Base-by-base conservation (phyloP, 2,113 vertebrate genomes). In the Lichenostomus cassidix region DNA sequence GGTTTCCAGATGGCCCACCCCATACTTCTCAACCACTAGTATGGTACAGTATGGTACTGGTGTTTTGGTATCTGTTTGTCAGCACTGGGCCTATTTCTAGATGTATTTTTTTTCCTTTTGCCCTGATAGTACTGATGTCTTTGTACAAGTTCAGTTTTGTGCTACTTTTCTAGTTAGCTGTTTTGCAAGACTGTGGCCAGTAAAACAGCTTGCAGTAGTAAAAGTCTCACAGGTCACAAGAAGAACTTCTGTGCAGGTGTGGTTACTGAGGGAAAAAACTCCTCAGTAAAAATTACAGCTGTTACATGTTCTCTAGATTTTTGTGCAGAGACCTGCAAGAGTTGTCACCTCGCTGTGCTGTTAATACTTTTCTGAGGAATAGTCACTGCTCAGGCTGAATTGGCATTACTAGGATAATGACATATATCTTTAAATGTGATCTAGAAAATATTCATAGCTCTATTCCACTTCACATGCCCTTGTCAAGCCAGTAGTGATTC, bases 21-120 rank as follows among this genome's bases (percentile, higher is more conserved):
- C 84, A 94, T 95, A 95, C 91, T 91, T 95, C 91, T 95, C 95
- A 94, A 9, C 91, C 92, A 91, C 82, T 95, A 95, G 92, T 93
- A 94, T 95, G 94, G 94, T 95, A 95, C 77, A 95, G 94, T 92
- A 91, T 95, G 86, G 78, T 93, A 95, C 90, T 82, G 89, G 42
- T 89, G 83, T 88, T 91, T 92, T 87, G 53, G 33, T 95, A 92
- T 90, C 73, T 93, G 49, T 95, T 88, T 95, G 59, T 95, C 71
- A 95, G 76, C 41, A 90, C 83, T 96, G 87, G 91, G 84, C 83
- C 90, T 49, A 71, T 89, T 97, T 90, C 80, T 88, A 92, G 94
- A 15, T 62, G 27, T 64, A 25, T 12, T 52, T 49, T 44, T 28
- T 73, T 52, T 52, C 84, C 7, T 74, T 86, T 90, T 87, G 5